Percentiles rank a stretch among this genome's conserved stretches.
These are phyloP conservation scores for Hippocampus kuda DNA, from an alignment of 2,797 vertebrate genomes.

Conservation along the genomic window DNA sequence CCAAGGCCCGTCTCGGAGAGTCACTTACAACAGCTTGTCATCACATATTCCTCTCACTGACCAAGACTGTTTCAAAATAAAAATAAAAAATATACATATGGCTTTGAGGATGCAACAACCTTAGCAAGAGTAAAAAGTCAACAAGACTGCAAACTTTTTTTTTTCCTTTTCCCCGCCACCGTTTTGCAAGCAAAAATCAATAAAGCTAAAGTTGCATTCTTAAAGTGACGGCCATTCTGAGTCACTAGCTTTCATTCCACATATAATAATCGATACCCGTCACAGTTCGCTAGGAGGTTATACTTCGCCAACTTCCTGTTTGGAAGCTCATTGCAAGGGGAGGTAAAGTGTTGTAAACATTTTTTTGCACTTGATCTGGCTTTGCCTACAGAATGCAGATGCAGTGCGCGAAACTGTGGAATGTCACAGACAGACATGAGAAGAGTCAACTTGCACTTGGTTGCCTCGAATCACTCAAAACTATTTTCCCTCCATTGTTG, in stretches of 20 bases:
- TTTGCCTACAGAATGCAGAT: neutral
- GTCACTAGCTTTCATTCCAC: neutral
- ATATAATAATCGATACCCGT: neutral
- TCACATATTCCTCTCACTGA: slow-evolving; percentile 1
- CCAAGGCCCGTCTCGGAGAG: neutral
- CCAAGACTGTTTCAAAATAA: slow-evolving; percentile 8
- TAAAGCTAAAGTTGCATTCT: neutral
- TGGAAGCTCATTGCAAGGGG: neutral
- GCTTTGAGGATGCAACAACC: slow-evolving; percentile 27
- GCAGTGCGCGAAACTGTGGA: neutral
- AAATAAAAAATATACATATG: slow-evolving; percentile 24
- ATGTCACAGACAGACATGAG: neutral
- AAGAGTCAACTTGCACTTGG: neutral
- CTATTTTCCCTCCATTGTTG: neutral
- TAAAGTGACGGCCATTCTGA: neutral
- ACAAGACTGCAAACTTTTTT: slow-evolving; percentile 1
- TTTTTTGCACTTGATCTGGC: slow-evolving; percentile 3
- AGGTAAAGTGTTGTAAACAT: neutral
- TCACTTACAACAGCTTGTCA: neutral
- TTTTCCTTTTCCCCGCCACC: neutral
- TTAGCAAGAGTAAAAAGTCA: slow-evolving; percentile 4
- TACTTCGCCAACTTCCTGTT: neutral
- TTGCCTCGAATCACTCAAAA: neutral
- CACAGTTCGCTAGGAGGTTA: neutral
- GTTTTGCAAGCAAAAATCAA: neutral